Conservation (phyloP, 2,797 vertebrate genomes). For the Epinephelus awoara region DNA sequence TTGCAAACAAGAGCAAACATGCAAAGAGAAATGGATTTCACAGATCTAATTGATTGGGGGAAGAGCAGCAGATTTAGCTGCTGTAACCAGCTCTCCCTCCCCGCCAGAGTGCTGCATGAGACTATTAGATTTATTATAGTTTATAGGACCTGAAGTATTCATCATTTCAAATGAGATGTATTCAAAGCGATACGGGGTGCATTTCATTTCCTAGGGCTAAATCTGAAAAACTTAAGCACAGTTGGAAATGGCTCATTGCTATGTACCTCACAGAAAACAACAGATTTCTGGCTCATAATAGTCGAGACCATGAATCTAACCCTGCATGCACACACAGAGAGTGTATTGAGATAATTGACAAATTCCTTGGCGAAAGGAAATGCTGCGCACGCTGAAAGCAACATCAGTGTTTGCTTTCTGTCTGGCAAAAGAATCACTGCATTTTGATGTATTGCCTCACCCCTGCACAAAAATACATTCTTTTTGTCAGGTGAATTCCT, state of each 20-base stretch:
- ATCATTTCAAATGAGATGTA: conserved; percentile 58
- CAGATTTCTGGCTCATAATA: conserved; percentile 64
- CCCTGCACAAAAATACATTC: conserved; percentile 54
- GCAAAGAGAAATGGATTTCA: conserved; percentile 87
- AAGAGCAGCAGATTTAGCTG: conserved; percentile 72
- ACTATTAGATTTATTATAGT: conserved; percentile 75
- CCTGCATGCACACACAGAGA: conserved; percentile 49
- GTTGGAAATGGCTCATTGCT: conserved; percentile 68
- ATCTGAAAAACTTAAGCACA: conserved; percentile 65
- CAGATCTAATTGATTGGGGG: conserved; percentile 87
- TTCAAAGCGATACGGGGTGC: conserved; percentile 42
- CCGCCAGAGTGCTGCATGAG: conserved; percentile 52
- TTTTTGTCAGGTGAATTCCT: conserved; percentile 72
- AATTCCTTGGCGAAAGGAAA: conserved; percentile 70
- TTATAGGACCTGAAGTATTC: conserved; percentile 73
- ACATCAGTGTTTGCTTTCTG: conserved; percentile 63
- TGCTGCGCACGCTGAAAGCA: conserved; percentile 48
- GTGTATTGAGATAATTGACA: conserved; percentile 71
- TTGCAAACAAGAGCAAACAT: conserved; percentile 87
- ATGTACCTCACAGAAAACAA: conserved; percentile 66
- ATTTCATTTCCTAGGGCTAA: conserved; percentile 59
- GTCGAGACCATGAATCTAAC: conserved; percentile 51
- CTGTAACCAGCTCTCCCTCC: conserved; percentile 37
- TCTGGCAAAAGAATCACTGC: conserved; percentile 56
- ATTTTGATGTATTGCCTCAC: conserved; percentile 72